Percentiles rank a stretch among this genome's conserved stretches.
Conservation (phyloP, 1,140 invertebrate genomes). For the Sarcophaga peregrina region DNA sequence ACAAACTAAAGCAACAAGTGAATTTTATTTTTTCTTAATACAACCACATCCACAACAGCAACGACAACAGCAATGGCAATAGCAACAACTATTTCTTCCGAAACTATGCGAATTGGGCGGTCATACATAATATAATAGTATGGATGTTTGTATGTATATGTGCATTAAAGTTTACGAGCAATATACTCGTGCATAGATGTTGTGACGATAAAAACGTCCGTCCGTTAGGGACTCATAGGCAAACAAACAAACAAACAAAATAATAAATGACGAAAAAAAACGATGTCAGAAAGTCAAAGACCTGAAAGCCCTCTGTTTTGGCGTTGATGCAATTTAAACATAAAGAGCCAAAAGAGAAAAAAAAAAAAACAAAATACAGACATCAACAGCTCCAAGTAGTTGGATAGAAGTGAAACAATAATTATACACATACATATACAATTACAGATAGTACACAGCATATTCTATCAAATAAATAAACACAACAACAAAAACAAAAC, state of each 20-base stretch:
- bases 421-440: no score
- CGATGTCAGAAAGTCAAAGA: constrained; percentile 26
- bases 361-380: background rate
- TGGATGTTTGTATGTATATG: background rate
- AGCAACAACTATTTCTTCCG: background rate
- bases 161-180: background rate
- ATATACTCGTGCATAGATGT: background rate
- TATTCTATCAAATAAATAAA: no score
- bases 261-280: background rate
- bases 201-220: background rate
- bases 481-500: no score
- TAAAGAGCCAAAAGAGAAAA: no score
- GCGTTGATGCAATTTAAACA: background rate
- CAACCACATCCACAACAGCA: background rate
- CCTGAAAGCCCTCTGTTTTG: constrained; percentile 13
- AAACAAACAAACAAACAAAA: background rate
- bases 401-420: background rate
- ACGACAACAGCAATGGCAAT: background rate
- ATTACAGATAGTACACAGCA: no score
- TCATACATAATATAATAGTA: background rate
- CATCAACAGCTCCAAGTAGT: constrained; percentile 8
- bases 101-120: constrained; percentile 5
- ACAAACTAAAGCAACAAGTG: constrained; percentile 1
- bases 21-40: background rate
- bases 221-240: background rate